Base-by-base conservation (phyloP, 1,140 invertebrate species). In the Euura saliciscinereae region DNA sequence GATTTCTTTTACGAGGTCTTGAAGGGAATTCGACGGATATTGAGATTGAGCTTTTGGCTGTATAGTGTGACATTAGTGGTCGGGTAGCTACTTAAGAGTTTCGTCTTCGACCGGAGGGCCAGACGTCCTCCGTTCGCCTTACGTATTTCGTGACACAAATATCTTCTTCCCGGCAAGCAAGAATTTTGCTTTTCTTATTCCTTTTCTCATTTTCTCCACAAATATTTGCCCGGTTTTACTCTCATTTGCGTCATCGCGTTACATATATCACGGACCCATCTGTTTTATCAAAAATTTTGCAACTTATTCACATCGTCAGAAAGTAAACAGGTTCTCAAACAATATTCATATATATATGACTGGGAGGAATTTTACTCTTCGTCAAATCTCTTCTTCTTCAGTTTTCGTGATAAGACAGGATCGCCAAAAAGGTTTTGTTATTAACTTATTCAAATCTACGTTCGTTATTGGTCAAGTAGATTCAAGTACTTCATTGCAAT, bases 61-160 rank as follows among this genome's bases (percentile, higher is more conserved):
- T 28, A 28, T 28, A 28, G 0, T 28, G 28, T 28, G 28, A 28
- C 28, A 28, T 28, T 28, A 28, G 28, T 28, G 28, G 28, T 28
- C 28, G 28, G 28, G 28, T 28, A 28, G 28, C 28, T 28, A 28
- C 28, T 28, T 28, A 28, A 28, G 28, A 28, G 0, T 28, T 28
- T 28, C 28, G 28, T 28, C 28, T 28, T 28, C 28, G 28, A 28
- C 28, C 28, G 28, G 28, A 28, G 28, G 28, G 28, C 28, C 28
- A 28, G 28, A 28, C 28, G 28, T 28, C 28, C 7, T 67, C 65
- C 6, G 6, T 66, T 66, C 69, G 71, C 73, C 69, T 74, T 59
- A 72, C 72, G 74, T 78, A 79, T 79, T 81, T 78, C 80, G 79
- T 80, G 80, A 82, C 78, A 82, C 79, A 81, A 81, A 82, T 82